Evolutionary conservation across 2,888 invertebrate genomes (phyloP), one percentile per base, ranked within the genome.

Genomic region (Magallana nippona): DNA sequence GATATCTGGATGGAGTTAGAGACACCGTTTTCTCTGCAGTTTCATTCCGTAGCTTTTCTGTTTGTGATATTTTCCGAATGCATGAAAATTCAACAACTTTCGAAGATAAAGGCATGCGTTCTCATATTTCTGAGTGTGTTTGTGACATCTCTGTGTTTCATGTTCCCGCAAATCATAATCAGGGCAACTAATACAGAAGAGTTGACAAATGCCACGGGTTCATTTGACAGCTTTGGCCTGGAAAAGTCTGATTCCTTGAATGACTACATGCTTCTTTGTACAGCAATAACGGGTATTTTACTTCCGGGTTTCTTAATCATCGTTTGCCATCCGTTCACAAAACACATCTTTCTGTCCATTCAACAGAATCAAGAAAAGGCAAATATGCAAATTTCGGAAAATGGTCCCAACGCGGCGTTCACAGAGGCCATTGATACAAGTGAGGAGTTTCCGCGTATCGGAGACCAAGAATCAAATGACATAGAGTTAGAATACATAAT

Each of bases 1-100:
- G 71, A 71, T 22, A 22, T 71, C 2, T 71, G 71, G 71, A 27
- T 71, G 22, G 22, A 15, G 19, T 27, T 71, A 13, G 71, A 71
- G 15, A 22, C 71, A 15, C 71, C 71, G 15, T 13, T 71, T 15
- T 71, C 71, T 10, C 71, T 71, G 0, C 71, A 71, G 27, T 71
- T 71, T 71, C 71, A 71, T 13, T 71, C 71, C 71, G 27, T 71
- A 2, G 71, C 71, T 32, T 32, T 71, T 32, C 27, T 71, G 27
- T 71, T 32, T 32, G 32, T 71, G 22, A 27, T 71, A 15, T 71
- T 71, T 71, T 71, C 13, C 13, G 71, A 71, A 15, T 15, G 32
- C 32, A 15, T 71, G 3, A 71, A 27, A 71, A 27, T 27, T 22
- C 11, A 32, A 71, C 27, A 15, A 22, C 27, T 22, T 15, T 13